phyloP scores from a whole-genome alignment of 2,888 invertebrate species.

The Geotrupes spiniger region DNA sequence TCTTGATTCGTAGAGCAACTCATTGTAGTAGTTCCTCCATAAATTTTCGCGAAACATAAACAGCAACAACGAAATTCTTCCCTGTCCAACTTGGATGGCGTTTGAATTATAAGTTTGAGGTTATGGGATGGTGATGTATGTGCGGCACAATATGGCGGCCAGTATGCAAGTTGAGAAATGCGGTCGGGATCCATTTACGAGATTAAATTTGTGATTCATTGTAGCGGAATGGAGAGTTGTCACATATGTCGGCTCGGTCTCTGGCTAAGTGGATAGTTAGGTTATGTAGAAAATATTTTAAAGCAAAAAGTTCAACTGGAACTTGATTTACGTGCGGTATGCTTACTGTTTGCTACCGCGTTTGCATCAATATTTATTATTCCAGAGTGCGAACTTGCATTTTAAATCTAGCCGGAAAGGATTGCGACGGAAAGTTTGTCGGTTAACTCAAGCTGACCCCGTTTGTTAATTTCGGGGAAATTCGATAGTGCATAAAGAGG shows the following conservation, averaged over 20 bases:
- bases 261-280: slow-evolving; percentile 50
- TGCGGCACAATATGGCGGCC: slow-evolving; percentile 48
- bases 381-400: slow-evolving; percentile 9
- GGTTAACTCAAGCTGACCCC: no score
- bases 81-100: slow-evolving; percentile 5
- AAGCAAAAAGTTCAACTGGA: slow-evolving; percentile 40
- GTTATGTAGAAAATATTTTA: slow-evolving; percentile 49
- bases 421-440: no score
- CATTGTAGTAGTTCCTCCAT: no score
- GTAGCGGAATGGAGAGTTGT: slow-evolving; percentile 58
- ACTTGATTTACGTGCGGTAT: slow-evolving; percentile 36
- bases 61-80: background rate
- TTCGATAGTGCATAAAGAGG: no score
- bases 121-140: slow-evolving; percentile 43
- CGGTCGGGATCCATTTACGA: slow-evolving; percentile 61
- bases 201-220: slow-evolving; percentile 68
- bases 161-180: slow-evolving; percentile 37
- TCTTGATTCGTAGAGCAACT: no score
- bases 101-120: slow-evolving; percentile 33
- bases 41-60: background rate
- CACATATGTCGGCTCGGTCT: slow-evolving; percentile 60
- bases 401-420: slow-evolving; percentile 9
- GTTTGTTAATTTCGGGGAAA: no score
- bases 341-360: slow-evolving; percentile 1
- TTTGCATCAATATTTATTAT: slow-evolving; percentile 21